Conservation (phyloP, 2,888 invertebrate species). For the Pimpla rufipes region DNA sequence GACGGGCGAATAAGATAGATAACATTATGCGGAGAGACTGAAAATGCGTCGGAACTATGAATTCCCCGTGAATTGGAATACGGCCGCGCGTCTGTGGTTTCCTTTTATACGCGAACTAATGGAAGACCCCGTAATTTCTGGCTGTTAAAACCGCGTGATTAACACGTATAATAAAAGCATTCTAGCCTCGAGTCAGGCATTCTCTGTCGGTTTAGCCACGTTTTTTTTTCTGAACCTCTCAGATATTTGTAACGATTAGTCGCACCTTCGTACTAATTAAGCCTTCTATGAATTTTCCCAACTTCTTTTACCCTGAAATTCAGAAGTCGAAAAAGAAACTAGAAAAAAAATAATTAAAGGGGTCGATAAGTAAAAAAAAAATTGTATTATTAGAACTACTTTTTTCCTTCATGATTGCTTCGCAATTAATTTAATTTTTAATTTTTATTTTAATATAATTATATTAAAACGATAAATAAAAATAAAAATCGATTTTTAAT, state of each 20-base stretch:
- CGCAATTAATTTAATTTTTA: too few relatives aligned
- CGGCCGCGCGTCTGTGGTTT: neutral
- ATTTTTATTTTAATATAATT: too few relatives aligned
- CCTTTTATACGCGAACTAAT: constrained; percentile 5
- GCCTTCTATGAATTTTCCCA: too few relatives aligned
- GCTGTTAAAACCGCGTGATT: constrained; percentile 1
- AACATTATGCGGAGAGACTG: constrained; percentile 29
- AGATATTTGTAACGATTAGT: neutral
- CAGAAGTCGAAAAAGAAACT: too few relatives aligned
- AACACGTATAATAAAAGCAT: neutral
- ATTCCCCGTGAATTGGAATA: constrained; percentile 30
- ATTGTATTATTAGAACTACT: too few relatives aligned
- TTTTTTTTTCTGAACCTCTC: constrained; percentile 6
- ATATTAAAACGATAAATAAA: too few relatives aligned
- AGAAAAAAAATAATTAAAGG: too few relatives aligned
- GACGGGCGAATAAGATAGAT: constrained; percentile 36
- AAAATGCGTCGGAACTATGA: constrained; percentile 27
- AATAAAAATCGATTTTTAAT: too few relatives aligned
- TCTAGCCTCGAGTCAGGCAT: neutral
- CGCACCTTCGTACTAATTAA: neutral
- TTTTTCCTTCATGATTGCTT: too few relatives aligned
- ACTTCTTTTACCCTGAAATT: too few relatives aligned
- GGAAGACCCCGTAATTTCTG: neutral
- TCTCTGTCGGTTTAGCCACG: neutral
- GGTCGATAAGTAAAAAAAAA: too few relatives aligned